Evolutionary conservation across 2,797 vertebrate genomes (phyloP).

Genomic region (Antrozous pallidus): DNA sequence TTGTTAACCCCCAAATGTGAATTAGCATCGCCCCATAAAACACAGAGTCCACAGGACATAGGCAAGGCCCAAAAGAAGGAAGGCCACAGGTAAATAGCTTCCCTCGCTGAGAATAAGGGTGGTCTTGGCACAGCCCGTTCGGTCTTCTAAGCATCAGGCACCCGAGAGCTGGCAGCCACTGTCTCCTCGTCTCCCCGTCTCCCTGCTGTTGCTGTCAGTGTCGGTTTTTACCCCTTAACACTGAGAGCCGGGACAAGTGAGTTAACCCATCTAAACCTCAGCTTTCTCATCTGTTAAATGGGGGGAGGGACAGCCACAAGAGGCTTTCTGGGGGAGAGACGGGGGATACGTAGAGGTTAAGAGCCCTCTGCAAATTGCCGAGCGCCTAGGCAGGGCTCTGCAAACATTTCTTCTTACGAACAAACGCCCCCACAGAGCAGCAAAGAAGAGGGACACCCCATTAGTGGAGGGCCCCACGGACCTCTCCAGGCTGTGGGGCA

Average conservation of each 20-base stretch:
- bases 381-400: neutral
- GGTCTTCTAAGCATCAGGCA: neutral
- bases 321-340: neutral
- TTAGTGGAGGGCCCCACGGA: too few relatives aligned
- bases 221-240: neutral
- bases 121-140: rapidly evolving
- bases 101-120: neutral
- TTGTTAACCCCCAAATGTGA: neutral
- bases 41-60: neutral
- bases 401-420: neutral
- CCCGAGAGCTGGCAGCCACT: neutral
- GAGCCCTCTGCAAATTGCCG: neutral
- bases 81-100: neutral
- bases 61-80: neutral
- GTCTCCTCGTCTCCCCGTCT: neutral
- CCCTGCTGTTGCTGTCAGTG: neutral
- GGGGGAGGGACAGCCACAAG: neutral
- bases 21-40: neutral
- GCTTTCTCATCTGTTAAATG: neutral
- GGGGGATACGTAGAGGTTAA: neutral
- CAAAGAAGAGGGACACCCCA: neutral
- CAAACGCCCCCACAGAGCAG: neutral
- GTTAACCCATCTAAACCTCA: neutral
- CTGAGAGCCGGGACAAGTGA: neutral
- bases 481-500: neutral